Percentiles rank a stretch among this genome's conserved stretches.
Evolutionary conservation across 2,113 vertebrate species (phyloP).

Genomic region (Diphyllodes magnificus): DNA sequence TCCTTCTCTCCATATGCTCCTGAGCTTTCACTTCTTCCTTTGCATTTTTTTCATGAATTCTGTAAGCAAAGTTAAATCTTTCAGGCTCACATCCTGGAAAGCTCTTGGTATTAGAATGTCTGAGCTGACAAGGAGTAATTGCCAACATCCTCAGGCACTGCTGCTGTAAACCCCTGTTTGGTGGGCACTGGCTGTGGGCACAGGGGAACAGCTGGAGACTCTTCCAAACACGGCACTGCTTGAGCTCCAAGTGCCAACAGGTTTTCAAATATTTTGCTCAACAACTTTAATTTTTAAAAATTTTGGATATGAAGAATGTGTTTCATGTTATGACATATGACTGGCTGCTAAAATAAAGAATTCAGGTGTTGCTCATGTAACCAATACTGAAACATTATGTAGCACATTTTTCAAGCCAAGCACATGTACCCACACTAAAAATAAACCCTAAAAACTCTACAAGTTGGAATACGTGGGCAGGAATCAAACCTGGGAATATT

Average conservation of each 20-base stretch:
- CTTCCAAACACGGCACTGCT: neutral
- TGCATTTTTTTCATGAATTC: constrained; percentile 73
- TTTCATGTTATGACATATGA: neutral
- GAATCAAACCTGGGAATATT: neutral
- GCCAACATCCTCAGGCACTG: neutral
- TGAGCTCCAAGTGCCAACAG: neutral
- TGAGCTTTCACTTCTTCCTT: constrained; percentile 67
- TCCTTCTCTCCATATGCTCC: constrained; percentile 75
- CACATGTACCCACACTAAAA: neutral
- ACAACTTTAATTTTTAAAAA: neutral
- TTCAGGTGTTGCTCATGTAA: neutral
- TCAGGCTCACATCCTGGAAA: constrained; percentile 19
- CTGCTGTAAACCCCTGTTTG: neutral
- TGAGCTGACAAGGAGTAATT: constrained; percentile 16
- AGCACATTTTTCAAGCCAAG: neutral
- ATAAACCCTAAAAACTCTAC: neutral
- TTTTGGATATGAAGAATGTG: neutral
- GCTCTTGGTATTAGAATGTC: neutral
- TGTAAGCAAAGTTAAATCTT: constrained; percentile 55
- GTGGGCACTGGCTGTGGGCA: neutral
- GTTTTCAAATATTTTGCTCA: constrained; percentile 37
- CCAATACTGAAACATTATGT: neutral
- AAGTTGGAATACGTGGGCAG: neutral
- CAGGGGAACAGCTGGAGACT: neutral
- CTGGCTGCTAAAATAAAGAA: neutral